phyloP scores from a whole-genome alignment of 1,140 invertebrate genomes.

The Psix sp. region DNA sequence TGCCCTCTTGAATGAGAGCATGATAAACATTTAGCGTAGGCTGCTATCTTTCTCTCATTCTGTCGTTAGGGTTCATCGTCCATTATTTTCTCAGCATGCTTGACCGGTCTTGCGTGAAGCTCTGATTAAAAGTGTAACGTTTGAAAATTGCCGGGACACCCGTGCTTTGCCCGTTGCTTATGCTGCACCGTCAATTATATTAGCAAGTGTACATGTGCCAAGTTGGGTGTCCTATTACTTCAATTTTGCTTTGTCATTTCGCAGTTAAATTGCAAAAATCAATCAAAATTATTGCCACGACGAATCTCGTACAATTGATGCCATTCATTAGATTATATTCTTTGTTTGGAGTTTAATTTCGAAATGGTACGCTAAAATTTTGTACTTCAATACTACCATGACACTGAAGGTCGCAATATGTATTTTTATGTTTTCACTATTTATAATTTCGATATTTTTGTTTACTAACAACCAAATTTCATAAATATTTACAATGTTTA shows the following conservation, averaged over 20 bases:
- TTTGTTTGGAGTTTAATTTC: too few relatives aligned
- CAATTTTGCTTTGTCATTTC: neutral
- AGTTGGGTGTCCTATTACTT: slow-evolving; percentile 4
- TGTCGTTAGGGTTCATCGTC: slow-evolving; percentile 45
- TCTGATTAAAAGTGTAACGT: slow-evolving; percentile 68
- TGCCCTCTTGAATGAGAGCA: slow-evolving; percentile 40
- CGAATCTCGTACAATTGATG: too few relatives aligned
- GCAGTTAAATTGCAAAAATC: neutral
- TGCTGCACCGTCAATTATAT: slow-evolving; percentile 40
- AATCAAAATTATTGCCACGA: neutral
- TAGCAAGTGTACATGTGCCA: slow-evolving; percentile 16
- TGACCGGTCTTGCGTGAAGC: slow-evolving; percentile 65
- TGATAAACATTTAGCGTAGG: slow-evolving; percentile 49
- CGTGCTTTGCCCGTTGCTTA: slow-evolving; percentile 13
- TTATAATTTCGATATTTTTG: too few relatives aligned
- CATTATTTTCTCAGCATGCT: slow-evolving; percentile 62
- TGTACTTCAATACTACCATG: too few relatives aligned
- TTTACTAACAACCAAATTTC: too few relatives aligned
- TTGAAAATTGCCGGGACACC: slow-evolving; percentile 58
- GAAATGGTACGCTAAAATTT: too few relatives aligned
- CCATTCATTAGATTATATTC: too few relatives aligned
- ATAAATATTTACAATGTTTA: too few relatives aligned
- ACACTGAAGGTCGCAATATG: too few relatives aligned
- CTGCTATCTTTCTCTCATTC: slow-evolving; percentile 35
- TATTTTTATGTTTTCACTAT: too few relatives aligned